These are phyloP conservation scores for Calliopsis andreniformis DNA, from an alignment of 1,140 invertebrate genomes.

Conservation along the genomic window DNA sequence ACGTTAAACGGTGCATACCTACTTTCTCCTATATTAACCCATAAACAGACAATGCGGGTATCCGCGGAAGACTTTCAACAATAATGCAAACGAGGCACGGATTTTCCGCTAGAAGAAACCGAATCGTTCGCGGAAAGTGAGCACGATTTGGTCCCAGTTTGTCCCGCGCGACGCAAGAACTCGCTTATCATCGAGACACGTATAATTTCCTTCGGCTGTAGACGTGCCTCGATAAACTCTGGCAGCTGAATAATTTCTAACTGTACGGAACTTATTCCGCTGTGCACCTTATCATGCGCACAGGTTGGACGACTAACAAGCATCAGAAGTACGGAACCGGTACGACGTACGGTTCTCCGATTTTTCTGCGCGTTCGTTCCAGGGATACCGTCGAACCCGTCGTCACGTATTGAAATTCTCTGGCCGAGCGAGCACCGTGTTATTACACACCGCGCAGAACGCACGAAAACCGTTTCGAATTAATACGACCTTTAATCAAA, in stretches of 20 bases:
- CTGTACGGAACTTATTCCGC: conserved; percentile 24
- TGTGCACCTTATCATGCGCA: conserved; percentile 25
- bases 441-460: too few species aligned
- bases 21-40: too few species aligned
- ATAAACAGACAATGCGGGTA: too few species aligned
- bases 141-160: conserved; percentile 8
- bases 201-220: conserved; percentile 24
- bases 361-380: neutral
- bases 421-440: too few species aligned
- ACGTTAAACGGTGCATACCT: too few species aligned
- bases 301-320: conserved; percentile 33
- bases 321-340: conserved; percentile 19
- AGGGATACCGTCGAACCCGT: neutral
- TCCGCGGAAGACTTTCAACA: too few species aligned
- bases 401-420: neutral
- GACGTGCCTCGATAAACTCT: conserved; percentile 42
- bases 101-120: too few species aligned
- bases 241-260: conserved; percentile 33
- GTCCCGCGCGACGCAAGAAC: conserved; percentile 7
- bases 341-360: conserved; percentile 36
- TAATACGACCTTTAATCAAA: neutral
- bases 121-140: neutral
- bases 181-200: conserved; percentile 24
- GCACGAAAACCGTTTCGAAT: neutral
- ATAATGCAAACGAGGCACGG: too few species aligned